Percentiles rank a stretch among this genome's conserved stretches.
These are phyloP conservation scores for Phengaris alcon DNA, from an alignment of 2,888 invertebrate genomes.

Conservation along the genomic window DNA sequence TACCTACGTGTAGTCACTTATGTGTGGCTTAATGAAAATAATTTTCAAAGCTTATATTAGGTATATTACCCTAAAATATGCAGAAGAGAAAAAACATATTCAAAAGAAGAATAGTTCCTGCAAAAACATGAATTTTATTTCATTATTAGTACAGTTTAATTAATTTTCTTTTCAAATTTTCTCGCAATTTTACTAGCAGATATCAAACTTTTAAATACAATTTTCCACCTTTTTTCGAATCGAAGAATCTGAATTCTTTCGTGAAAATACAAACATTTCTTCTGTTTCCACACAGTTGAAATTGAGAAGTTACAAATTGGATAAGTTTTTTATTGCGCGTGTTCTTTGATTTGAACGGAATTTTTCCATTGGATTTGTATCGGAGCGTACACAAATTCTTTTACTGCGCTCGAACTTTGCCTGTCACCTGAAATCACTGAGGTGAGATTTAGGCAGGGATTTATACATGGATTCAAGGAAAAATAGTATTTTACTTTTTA, in stretches of 20 bases:
- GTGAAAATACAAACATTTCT: conserved; percentile 10
- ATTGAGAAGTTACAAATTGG: conserved; percentile 30
- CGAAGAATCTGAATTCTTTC: background rate
- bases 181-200: background rate
- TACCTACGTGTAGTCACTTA: no score
- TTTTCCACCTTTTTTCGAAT: background rate
- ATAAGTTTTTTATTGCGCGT: conserved; percentile 28
- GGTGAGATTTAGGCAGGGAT: conserved; percentile 2
- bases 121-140: no score
- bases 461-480: background rate
- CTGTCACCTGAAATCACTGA: conserved; percentile 2
- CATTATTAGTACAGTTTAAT: no score
- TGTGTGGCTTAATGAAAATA: no score
- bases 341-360: conserved; percentile 26
- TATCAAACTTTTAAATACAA: background rate
- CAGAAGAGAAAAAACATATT: no score
- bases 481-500: no score
- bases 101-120: background rate
- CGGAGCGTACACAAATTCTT: conserved; percentile 21
- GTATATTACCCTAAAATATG: no score
- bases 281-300: conserved; percentile 22
- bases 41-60: no score
- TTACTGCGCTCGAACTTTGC: background rate
- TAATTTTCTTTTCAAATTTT: no score
- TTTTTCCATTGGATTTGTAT: conserved; percentile 19